phyloP scores from a whole-genome alignment of 2,888 invertebrate species.

The Oscheius onirici region DNA sequence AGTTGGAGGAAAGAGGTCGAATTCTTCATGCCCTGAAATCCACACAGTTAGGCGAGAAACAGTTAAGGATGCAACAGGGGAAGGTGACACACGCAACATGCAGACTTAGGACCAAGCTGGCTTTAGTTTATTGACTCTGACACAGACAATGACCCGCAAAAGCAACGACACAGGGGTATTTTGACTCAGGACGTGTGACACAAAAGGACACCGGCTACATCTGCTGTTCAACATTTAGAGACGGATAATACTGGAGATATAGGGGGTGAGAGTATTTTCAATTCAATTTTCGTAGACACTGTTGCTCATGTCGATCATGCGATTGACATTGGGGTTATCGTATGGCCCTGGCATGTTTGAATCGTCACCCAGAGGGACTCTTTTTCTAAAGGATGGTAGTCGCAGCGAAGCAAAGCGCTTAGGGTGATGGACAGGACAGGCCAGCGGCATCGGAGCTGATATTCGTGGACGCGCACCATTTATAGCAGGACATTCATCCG shows the following conservation, averaged over 20 bases:
- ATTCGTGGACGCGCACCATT: conserved; percentile 34
- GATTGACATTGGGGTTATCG: conserved; percentile 46
- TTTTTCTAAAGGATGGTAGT: conserved; percentile 26
- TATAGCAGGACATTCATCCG: conserved; percentile 57
- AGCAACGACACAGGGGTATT: conserved; percentile 27
- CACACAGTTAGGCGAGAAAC: conserved; percentile 29
- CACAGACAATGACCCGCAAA: conserved; percentile 30
- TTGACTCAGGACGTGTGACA: conserved; percentile 20
- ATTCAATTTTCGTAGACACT: conserved; percentile 32
- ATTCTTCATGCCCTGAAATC: conserved; percentile 39
- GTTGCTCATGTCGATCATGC: conserved; percentile 51
- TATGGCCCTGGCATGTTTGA: conserved; percentile 39
- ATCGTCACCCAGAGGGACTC: conserved; percentile 34
- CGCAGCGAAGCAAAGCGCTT: conserved; percentile 34
- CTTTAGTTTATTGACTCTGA: conserved; percentile 26
- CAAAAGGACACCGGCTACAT: conserved; percentile 25
- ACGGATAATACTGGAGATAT: conserved; percentile 6
- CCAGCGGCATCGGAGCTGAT: conserved; percentile 28
- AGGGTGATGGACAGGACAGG: conserved; percentile 34
- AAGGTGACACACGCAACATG: conserved; percentile 24
- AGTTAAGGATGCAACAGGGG: conserved; percentile 19
- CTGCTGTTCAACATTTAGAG: conserved; percentile 10
- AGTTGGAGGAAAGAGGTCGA: conserved; percentile 46
- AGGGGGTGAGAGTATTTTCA: not conserved
- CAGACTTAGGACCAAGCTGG: conserved; percentile 18